phyloP scores from a whole-genome alignment of 2,888 invertebrate species.

The Fragum fragum region DNA sequence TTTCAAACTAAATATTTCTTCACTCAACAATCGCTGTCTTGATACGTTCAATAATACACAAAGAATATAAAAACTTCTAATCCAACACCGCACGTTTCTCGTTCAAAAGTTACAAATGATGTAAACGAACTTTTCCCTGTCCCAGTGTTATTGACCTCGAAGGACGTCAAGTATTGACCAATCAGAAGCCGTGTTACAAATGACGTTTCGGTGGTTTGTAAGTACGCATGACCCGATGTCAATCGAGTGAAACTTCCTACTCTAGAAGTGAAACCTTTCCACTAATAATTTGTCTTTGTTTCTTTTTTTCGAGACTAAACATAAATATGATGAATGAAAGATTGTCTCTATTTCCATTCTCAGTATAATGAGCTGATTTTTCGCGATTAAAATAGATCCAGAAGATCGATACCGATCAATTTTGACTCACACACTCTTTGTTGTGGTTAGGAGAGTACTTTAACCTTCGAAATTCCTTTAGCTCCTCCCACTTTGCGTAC shows the following conservation, averaged over 20 bases:
- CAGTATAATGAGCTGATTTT: background rate
- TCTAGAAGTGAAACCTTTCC: too few species aligned
- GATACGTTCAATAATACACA: too few species aligned
- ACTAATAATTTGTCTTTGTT: background rate
- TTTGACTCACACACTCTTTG: background rate
- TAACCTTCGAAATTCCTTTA: constrained; percentile 1
- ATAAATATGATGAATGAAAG: constrained; percentile 19
- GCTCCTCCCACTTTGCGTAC: constrained; percentile 23
- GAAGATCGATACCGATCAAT: background rate
- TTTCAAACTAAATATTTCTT: too few species aligned
- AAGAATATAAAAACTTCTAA: background rate
- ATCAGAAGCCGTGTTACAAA: constrained; percentile 12
- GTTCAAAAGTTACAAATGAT: constrained; percentile 16
- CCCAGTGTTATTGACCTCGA: constrained; percentile 27
- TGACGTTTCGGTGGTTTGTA: constrained; percentile 4
- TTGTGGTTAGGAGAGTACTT: constrained; percentile 22
- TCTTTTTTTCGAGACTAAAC: background rate
- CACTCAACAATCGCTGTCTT: too few species aligned
- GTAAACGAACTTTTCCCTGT: constrained; percentile 16
- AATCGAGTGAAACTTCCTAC: background rate
- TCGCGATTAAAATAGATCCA: too few species aligned
- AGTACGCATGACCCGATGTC: constrained; percentile 28
- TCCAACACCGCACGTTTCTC: background rate
- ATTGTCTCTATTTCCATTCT: background rate
- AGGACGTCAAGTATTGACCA: constrained; percentile 6